These are phyloP conservation scores for Blastobasis adustella DNA, from an alignment of 2,888 invertebrate species.

Conservation along the genomic window DNA sequence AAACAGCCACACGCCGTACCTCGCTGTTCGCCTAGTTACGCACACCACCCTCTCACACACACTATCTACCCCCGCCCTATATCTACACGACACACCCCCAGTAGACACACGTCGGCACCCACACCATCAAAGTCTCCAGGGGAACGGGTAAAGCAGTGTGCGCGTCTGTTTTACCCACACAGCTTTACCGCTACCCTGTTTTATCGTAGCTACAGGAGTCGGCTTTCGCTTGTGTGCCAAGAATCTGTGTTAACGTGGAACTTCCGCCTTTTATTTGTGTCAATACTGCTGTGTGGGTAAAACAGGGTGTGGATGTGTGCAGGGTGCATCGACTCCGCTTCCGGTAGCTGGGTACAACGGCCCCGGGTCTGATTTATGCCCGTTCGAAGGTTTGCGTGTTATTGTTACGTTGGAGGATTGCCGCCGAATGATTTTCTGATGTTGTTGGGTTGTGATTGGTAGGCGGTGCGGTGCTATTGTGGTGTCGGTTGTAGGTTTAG, in stretches of 20 bases:
- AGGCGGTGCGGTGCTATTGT: too few species aligned
- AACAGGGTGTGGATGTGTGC: conserved; percentile 27
- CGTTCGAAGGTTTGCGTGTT: conserved; percentile 61
- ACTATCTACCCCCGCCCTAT: neutral
- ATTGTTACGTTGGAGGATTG: conserved; percentile 39
- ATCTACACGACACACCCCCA: conserved; percentile 57
- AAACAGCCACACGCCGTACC: conserved; percentile 1
- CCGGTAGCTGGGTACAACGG: conserved; percentile 67
- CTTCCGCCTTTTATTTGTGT: conserved; percentile 66
- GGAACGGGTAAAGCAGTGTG: conserved; percentile 30
- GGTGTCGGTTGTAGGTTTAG: too few species aligned
- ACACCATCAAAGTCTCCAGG: conserved; percentile 32
- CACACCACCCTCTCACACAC: conserved; percentile 22
- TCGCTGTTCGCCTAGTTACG: conserved; percentile 1
- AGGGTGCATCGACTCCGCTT: conserved; percentile 70
- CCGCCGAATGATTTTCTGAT: too few species aligned
- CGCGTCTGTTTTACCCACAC: conserved; percentile 12
- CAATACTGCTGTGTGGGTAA: conserved; percentile 17
- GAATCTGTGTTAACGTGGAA: conserved; percentile 65
- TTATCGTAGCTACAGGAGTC: conserved; percentile 41
- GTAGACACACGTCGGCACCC: conserved; percentile 55
- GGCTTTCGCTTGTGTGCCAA: conserved; percentile 35
- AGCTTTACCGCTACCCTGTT: conserved; percentile 58
- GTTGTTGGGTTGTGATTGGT: too few species aligned
- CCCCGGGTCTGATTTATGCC: conserved; percentile 63